Base-by-base conservation (phyloP, 2,888 invertebrate species). In the Pheosia gnoma region DNA sequence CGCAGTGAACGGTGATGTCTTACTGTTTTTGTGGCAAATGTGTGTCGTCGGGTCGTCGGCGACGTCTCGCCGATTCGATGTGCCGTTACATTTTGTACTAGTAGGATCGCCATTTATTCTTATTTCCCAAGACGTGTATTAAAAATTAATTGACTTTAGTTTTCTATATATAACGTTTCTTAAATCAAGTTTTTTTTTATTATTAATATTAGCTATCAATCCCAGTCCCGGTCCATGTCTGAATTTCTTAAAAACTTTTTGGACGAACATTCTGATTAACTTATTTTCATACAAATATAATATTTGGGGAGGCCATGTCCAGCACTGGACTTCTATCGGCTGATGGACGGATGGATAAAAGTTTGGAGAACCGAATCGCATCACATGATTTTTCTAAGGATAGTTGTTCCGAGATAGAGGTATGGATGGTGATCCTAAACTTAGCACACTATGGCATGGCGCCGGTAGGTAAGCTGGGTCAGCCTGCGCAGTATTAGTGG, bases 1-100 rank as follows among this genome's bases (percentile, higher is more conserved):
- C 70, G 74, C 72, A 72, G 67, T 68, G 74, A 72, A 71, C 74
- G 74, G 68, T 70, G 70, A 66, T 73, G 66, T 60, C 68, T 71
- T 67, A 70, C 74, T 67, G 71, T 70, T 68, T 77, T 80, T 80
- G 75, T 68, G 60, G 70, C 62, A 79, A 79, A 84, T 83, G 82
- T 85, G 74, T 84, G 85, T 74, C 80, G 79, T 60, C 69, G 63
- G 79, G 84, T 83, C 84, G 76, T 64, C 67, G 70, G 62, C 70
- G 75, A 71, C 62, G 67, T 68, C 71, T 72, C 74, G 61, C 60
- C 68, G 77, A 79, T 74, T 74, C 74, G 62, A 68, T 72, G 74
- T 83, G 76, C 86, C 86, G 83, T 84, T 85, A 84, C 63, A 11
- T 64, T 67, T 57, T 57, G 71, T 75, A 75, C 76, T 68, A 65